Conservation (phyloP, 1,140 invertebrate genomes). For the Pemphigus obesinymphae region DNA sequence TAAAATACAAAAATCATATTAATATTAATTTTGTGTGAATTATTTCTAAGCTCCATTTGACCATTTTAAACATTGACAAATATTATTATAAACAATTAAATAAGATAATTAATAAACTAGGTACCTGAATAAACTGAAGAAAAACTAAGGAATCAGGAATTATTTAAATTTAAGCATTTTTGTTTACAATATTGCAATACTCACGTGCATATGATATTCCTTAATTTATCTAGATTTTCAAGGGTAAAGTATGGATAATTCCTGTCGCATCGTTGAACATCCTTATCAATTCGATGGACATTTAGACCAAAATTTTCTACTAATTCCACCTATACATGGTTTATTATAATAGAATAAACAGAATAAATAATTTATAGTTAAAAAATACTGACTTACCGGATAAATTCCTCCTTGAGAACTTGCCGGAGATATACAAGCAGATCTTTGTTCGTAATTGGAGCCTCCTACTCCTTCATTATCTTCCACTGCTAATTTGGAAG, state of each 20-base stretch:
- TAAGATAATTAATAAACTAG: no score
- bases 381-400: constrained; percentile 56
- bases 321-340: constrained; percentile 73
- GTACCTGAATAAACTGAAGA: no score
- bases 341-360: background rate
- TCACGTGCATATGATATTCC: constrained; percentile 94
- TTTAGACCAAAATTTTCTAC: constrained; percentile 84
- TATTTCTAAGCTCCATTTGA: no score
- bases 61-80: no score
- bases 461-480: constrained; percentile 29
- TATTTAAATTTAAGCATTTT: background rate
- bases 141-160: no score
- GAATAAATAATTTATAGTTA: background rate
- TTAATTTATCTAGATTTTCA: constrained; percentile 86
- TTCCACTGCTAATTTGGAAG: constrained; percentile 38
- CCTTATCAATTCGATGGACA: constrained; percentile 91
- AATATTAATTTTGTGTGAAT: background rate
- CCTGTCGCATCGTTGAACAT: constrained; percentile 89
- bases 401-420: constrained; percentile 84
- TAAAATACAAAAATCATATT: background rate
- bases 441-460: constrained; percentile 51
- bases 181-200: constrained; percentile 47
- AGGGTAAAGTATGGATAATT: constrained; percentile 87
- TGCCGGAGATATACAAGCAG: constrained; percentile 68
- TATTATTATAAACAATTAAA: no score